Base-by-base conservation (phyloP, 2,113 vertebrate genomes). In the Stegostoma tigrinum region DNA sequence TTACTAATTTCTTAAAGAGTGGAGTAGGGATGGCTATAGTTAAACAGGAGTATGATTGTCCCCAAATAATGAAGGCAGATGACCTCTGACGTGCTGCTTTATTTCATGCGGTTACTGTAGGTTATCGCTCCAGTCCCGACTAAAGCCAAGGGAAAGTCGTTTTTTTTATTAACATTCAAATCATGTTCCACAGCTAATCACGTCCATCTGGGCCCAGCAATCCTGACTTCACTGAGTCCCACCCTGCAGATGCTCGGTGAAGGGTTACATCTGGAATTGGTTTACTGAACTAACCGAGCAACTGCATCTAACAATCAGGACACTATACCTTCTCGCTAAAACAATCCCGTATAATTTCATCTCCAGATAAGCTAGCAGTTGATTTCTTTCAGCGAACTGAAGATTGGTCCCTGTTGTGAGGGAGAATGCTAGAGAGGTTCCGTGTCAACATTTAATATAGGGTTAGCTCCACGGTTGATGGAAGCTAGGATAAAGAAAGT, bases 281-380 rank as follows among this genome's bases (percentile, higher is more conserved):
- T 95, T 75, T 48, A 48, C 94, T 95, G 94, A 95, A 95, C 94
- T 95, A 95, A 95, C 94, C 42, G 67, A 95, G 94, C 94, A 72
- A 48, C 93, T 48, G 42, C 72, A 70, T 68, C 23, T n/a, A 93
- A 93, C 89, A 93, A 93, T 93, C 89, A 95, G 70, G 94, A 70
- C 94, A 52, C 94, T 72, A 52, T 72, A 95, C 23, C 70, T 75
- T 3, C 17, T 48, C 10, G 38, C 70, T 48, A 95, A 75, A 95
- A 95, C 68, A 95, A 70, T 75, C 67, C 94, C 94, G 27, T 15
- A 70, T 23, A 66, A 67, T 95, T 48, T 95, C 68, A 72, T 42
- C 45, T 95, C 67, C 94, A 27, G 68, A 52, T 34, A 48, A 95
- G 94, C 68, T 30, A 17, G 38, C 17, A 42, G 42, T 30, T 90